phyloP scores from a whole-genome alignment of 2,888 invertebrate species.

The Nesidiocoris tenuis region DNA sequence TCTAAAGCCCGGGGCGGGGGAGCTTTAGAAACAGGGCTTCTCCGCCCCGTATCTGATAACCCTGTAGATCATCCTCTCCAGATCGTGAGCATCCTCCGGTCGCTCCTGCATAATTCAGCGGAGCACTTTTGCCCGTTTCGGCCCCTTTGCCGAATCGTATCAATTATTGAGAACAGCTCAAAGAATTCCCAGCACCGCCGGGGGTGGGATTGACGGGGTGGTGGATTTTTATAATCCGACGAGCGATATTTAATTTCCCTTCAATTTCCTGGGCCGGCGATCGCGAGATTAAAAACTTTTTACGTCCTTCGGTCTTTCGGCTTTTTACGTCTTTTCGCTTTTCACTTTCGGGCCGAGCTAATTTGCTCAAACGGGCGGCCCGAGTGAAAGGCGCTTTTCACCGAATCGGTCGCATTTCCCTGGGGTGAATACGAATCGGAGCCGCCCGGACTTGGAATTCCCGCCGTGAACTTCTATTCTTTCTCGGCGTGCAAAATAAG shows the following conservation, averaged over 20 bases:
- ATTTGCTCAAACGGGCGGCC: conserved; percentile 35
- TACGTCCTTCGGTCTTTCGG: neutral
- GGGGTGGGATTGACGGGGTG: neutral
- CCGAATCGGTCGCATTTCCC: conserved; percentile 35
- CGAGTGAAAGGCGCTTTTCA: too few relatives aligned
- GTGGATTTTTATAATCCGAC: conserved; percentile 35
- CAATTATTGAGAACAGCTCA: conserved; percentile 37
- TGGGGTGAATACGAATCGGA: conserved; percentile 37
- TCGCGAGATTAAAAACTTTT: conserved; percentile 37
- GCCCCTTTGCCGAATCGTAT: conserved; percentile 23
- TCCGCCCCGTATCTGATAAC: neutral
- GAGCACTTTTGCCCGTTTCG: neutral
- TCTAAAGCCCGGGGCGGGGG: too few relatives aligned
- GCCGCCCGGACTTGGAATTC: conserved; percentile 2
- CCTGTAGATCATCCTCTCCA: neutral
- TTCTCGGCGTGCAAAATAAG: neutral
- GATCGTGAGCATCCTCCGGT: neutral
- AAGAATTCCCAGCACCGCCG: conserved; percentile 8
- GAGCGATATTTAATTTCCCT: conserved; percentile 37
- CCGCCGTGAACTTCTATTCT: neutral
- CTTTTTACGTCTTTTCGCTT: conserved; percentile 15
- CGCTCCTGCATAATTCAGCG: conserved; percentile 38
- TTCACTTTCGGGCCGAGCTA: conserved; percentile 15
- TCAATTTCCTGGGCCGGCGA: conserved; percentile 35
- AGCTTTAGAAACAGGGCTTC: conserved; percentile 30